Base-by-base conservation (phyloP, 2,888 invertebrate genomes). In the Sericinus montela region DNA sequence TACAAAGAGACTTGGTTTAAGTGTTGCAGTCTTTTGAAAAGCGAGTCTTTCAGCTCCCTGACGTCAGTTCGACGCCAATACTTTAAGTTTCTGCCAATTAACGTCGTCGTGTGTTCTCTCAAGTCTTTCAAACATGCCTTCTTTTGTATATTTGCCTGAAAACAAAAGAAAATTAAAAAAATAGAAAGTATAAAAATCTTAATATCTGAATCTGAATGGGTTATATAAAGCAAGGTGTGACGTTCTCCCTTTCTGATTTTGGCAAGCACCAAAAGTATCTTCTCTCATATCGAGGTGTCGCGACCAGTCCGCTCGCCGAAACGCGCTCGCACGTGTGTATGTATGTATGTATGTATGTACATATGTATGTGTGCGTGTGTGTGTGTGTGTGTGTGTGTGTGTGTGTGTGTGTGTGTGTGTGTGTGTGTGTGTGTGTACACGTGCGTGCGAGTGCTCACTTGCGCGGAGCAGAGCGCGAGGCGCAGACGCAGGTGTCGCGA, bases 51-150 rank as follows among this genome's bases (percentile, higher is more conserved):
- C 1, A 86, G 71, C 29, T 72, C 63, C 9, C 55, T 51, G 41
- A 69, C 63, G 38, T 75, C 72, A 0, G 75, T 71, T 29, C 76
- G 72, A 1, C 92, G 79, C 91, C 91, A 92, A 52, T 90, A 84
- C 53, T 81, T 84, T 13, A 92, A 76, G 38, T 90, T 90, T 51
- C 78, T 76, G 25, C 85, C 87, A 43, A 92, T 90, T 1, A 90
- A 58, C 1, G 82, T 74, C 1, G 84, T 75, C 9, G 89, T 87
- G 62, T 91, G 90, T 37, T 86, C 80, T 49, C 86, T 83, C 30
- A 91, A 69, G 43, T 88, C 84, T 52, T 72, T 80, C 10, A 91
- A 65, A 58, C 91, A 92, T 0, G 73, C 67, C 36, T 70, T 77
- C 62, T 82, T 88, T 45, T 86, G 84, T 3, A 57, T 55, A 6